Conservation (phyloP, 2,888 invertebrate genomes). For the Cataglyphis albicans region DNA sequence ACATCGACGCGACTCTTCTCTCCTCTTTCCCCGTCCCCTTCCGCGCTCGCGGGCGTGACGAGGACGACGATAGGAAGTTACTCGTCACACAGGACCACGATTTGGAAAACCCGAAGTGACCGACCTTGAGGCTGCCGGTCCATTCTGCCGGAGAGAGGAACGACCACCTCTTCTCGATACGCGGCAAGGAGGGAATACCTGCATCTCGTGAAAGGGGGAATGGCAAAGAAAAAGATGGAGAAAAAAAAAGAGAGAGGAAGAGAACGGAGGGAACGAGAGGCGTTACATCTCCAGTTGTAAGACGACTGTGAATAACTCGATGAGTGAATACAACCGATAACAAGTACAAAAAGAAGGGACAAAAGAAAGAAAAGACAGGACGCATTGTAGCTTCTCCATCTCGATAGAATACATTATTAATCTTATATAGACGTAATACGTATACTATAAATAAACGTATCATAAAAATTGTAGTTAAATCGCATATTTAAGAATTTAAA, state of each 20-base stretch:
- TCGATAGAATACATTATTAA: constrained; percentile 9
- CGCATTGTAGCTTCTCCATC: neutral
- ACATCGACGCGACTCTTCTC: constrained; percentile 54
- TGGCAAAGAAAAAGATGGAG: constrained; percentile 13
- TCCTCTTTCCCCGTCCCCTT: constrained; percentile 44
- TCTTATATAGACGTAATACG: neutral
- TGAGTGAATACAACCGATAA: constrained; percentile 38
- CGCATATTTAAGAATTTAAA: neutral
- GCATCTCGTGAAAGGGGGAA: constrained; percentile 40
- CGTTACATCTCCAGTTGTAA: constrained; percentile 56
- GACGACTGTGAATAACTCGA: constrained; percentile 52
- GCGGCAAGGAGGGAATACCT: constrained; percentile 19
- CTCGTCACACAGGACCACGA: constrained; percentile 77
- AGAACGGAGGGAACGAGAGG: constrained; percentile 17
- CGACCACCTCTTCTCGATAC: constrained; percentile 43
- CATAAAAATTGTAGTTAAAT: neutral
- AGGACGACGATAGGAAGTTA: constrained; percentile 82
- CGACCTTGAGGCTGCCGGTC: constrained; percentile 80
- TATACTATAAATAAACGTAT: neutral
- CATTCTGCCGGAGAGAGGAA: constrained; percentile 72
- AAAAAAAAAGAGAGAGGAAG: constrained; percentile 46
- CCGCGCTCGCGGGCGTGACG: constrained; percentile 60
- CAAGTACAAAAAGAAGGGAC: constrained; percentile 37
- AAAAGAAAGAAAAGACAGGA: neutral
- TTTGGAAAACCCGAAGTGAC: constrained; percentile 82